phyloP scores from a whole-genome alignment of 2,888 invertebrate species.

The Trachelus tabidus region DNA sequence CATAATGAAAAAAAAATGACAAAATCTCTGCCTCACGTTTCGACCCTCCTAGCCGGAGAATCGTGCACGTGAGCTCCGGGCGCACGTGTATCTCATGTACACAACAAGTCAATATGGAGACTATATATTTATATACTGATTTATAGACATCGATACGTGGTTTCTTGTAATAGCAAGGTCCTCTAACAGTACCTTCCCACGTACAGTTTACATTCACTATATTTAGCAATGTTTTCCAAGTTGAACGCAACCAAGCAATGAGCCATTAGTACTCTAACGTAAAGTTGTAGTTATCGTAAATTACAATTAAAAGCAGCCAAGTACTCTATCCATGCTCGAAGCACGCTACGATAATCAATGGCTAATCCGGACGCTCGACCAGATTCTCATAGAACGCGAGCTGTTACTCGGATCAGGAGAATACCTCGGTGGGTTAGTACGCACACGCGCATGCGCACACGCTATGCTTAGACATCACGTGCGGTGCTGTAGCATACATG shows the following conservation, averaged over 20 bases:
- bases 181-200: slow-evolving; percentile 1
- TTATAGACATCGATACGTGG: background rate
- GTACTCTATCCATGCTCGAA: background rate
- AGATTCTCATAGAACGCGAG: no score
- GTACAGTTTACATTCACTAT: background rate
- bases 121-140: background rate
- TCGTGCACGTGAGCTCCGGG: background rate
- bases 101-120: background rate
- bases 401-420: background rate
- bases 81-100: background rate
- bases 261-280: background rate
- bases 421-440: background rate
- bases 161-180: background rate
- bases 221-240: background rate
- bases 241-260: background rate
- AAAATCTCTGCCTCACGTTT: background rate
- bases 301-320: background rate
- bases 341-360: background rate
- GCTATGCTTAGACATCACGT: background rate
- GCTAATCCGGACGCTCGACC: background rate
- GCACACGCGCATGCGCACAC: background rate
- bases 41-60: background rate
- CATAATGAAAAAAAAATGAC: background rate
- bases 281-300: background rate
- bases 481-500: background rate